Conservation (phyloP, 2,888 invertebrate species). For the Dynastes grantii region DNA sequence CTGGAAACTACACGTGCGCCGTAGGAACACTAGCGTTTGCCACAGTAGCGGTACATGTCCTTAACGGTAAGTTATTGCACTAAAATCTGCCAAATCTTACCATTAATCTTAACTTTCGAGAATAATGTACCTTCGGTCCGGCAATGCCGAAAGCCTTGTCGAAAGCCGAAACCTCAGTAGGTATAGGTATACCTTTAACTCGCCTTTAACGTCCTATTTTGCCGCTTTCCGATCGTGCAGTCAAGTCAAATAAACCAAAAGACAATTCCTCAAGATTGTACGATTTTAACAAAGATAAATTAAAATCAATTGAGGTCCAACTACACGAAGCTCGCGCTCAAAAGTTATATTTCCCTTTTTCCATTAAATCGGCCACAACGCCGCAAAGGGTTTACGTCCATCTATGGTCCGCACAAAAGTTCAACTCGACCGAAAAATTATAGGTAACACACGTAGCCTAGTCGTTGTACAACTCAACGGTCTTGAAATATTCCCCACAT, state of each 20-base stretch:
- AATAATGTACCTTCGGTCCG: constrained; percentile 59
- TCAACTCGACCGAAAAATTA: constrained; percentile 56
- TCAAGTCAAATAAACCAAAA: constrained; percentile 56
- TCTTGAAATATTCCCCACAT: constrained; percentile 21
- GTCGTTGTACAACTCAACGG: not conserved
- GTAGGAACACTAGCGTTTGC: constrained; percentile 71
- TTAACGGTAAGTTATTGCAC: constrained; percentile 73
- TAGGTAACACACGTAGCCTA: constrained; percentile 49
- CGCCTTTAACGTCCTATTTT: not conserved
- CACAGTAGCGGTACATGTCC: constrained; percentile 76
- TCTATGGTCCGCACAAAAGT: constrained; percentile 50
- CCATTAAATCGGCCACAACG: constrained; percentile 51
- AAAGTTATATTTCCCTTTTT: constrained; percentile 50
- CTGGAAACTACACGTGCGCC: constrained; percentile 76
- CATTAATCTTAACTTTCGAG: constrained; percentile 63
- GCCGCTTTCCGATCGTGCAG: constrained; percentile 49
- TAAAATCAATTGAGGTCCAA: constrained; percentile 58
- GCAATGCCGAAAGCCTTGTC: constrained; percentile 54
- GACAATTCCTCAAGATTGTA: constrained; percentile 55
- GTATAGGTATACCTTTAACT: not conserved
- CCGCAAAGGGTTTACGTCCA: constrained; percentile 45
- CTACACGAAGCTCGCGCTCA: constrained; percentile 44
- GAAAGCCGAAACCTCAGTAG: constrained; percentile 21
- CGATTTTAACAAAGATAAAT: constrained; percentile 59
- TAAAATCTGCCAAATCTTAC: constrained; percentile 63